A percentile compares a stretch with the other conserved stretches of the same genome.
phyloP scores from a whole-genome alignment of 2,113 vertebrate species.

The Heteronetta atricapilla region DNA sequence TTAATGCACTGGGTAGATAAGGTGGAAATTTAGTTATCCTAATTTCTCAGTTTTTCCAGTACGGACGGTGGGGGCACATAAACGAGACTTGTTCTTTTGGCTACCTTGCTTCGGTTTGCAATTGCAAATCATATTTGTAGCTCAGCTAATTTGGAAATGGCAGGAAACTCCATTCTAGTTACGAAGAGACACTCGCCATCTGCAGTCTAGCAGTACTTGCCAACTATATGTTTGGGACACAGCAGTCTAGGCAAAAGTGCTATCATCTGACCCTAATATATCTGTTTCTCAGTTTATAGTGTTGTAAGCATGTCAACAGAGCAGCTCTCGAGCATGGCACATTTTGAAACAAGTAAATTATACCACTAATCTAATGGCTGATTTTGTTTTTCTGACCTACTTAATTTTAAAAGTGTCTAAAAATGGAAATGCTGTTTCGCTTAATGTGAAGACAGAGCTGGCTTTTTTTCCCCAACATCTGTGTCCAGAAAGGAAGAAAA shows the following conservation, averaged over 20 bases:
- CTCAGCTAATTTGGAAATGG: slow-evolving; percentile 58
- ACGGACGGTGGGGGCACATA: neutral
- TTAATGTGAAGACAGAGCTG: slow-evolving; percentile 65
- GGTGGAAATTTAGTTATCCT: neutral
- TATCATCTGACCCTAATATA: slow-evolving; percentile 54
- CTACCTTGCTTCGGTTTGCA: slow-evolving; percentile 47
- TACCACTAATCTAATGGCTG: slow-evolving; percentile 45
- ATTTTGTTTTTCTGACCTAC: slow-evolving; percentile 77
- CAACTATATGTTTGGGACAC: slow-evolving; percentile 64
- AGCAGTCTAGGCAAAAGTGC: slow-evolving; percentile 68
- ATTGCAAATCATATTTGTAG: slow-evolving; percentile 61
- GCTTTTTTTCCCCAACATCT: slow-evolving; percentile 78
- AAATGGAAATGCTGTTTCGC: slow-evolving; percentile 73
- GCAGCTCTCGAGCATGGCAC: slow-evolving; percentile 39
- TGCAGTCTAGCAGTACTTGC: slow-evolving; percentile 75
- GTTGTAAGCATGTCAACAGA: slow-evolving; percentile 57
- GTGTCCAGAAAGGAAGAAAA: slow-evolving; percentile 87
- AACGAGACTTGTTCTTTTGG: neutral
- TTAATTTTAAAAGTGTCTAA: slow-evolving; percentile 79
- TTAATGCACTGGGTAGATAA: neutral
- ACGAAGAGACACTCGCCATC: slow-evolving; percentile 72
- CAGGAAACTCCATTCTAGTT: slow-evolving; percentile 61
- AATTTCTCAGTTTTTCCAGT: neutral
- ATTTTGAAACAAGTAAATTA: slow-evolving; percentile 62
- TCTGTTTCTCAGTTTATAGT: slow-evolving; percentile 57